A percentile compares a stretch with the other conserved stretches of the same genome.
Conservation (phyloP, 2,888 invertebrate genomes). For the Drosophila sordidapex region DNA sequence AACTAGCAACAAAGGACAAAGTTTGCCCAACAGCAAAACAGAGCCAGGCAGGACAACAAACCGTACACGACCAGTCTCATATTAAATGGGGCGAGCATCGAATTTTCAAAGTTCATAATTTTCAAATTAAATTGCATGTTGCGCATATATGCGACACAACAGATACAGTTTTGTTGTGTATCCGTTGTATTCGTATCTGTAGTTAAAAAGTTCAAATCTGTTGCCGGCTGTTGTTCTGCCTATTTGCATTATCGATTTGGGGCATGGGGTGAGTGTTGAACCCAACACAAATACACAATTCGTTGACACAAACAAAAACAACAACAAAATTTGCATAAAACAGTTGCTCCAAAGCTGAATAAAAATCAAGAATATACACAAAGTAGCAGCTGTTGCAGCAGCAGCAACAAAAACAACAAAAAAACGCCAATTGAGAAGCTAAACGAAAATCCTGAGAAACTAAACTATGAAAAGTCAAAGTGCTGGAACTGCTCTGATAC, state of each 20-base stretch:
- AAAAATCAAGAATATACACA: conserved; percentile 27
- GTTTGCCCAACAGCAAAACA: conserved; percentile 54
- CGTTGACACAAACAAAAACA: conserved; percentile 65
- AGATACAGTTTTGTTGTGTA: conserved; percentile 25
- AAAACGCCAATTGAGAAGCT: conserved; percentile 1
- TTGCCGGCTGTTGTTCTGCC: conserved; percentile 43
- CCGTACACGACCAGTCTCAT: conserved; percentile 5
- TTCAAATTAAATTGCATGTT: conserved; percentile 64
- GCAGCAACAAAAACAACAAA: conserved; percentile 2
- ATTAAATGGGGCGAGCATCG: conserved; percentile 21
- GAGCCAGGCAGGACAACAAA: conserved; percentile 31
- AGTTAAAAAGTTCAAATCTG: conserved; percentile 6
- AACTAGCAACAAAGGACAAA: conserved; percentile 64
- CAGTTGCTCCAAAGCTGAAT: conserved; percentile 32
- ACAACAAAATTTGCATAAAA: conserved; percentile 71
- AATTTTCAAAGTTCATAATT: conserved; percentile 65
- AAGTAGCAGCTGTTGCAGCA: conserved; percentile 51
- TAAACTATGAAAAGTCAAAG: background rate
- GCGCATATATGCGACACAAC: conserved; percentile 17
- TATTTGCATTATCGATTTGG: conserved; percentile 72
- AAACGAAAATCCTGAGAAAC: conserved; percentile 13
- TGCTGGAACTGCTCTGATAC: background rate
- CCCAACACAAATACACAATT: conserved; percentile 39
- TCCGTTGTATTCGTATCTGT: conserved; percentile 16
- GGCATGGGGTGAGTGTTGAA: background rate